Evolutionary conservation across 2,888 invertebrate genomes (phyloP), one percentile per base, ranked within the genome.

Genomic region (Amblyteles armatorius): DNA sequence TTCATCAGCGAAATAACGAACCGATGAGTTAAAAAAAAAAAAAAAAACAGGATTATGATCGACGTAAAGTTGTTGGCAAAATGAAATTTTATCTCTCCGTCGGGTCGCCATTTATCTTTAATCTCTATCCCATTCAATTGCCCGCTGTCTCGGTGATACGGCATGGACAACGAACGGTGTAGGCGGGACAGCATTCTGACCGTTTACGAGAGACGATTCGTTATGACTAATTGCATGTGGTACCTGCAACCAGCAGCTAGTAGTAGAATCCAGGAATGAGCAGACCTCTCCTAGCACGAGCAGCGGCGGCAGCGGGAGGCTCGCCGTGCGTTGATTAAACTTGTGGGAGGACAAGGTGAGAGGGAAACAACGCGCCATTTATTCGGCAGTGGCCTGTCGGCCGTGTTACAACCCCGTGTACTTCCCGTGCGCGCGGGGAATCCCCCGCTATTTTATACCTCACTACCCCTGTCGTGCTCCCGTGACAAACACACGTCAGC

Each of bases 151-250:
- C 55, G 33, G 68, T 36, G 79, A 71, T 71, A 65, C 65, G 72
- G 63, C 69, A 44, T n/a, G 48, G 7, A 63, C 9, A 26, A 22
- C 52, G 44, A 52, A 7, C 63, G 33, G 67, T 19, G 16, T 71
- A 22, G 52, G 33, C 50, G 50, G 33, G 19, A 65, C 26, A 76
- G 73, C 73, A 40, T 79, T 57, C 79, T 48, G 72, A 81, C 44
- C 80, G 74, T 83, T 81, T 83, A 83, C 76, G 81, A 74, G 82
- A 67, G 82, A 83, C 78, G 80, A 86, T 88, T 84, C 86, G 84
- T 87, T 87, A 82, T 87, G 85, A 86, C 83, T 87, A 87, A 86
- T 87, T 86, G 86, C 86, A 72, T 80, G 87, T 68, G 81, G 83
- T 83, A 57, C 72, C 72, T 29, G 65, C 57, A 55, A 60, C 55